Base-by-base conservation (phyloP, 1,140 invertebrate species). In the Polypedilum vanderplanki region DNA sequence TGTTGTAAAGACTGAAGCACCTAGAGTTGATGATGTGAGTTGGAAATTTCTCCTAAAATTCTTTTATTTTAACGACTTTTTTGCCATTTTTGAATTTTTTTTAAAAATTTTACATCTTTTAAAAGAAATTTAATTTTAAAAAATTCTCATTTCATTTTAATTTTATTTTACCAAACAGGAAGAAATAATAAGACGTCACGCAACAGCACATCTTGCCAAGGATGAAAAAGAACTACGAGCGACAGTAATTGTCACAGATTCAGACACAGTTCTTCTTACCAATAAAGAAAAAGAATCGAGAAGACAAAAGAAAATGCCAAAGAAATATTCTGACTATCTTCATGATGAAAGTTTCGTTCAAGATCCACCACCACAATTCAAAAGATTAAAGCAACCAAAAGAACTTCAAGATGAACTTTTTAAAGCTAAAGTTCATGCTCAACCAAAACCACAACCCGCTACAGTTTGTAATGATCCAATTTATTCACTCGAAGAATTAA, bases 171-270 rank as follows among this genome's bases (percentile, higher is more conserved):
- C 24, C n/a, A 46, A 12, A 57, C 12, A 70, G 65, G 65, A 70
- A 18, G 65, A 70, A 20, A 17, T 20, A 64, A 73, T 82, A 74
- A 77, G 81, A 0, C 78, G 79, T 12, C 75, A 82, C 46, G 81
- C 81, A 1, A 82, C 80, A 0, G 81, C 81, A 0, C 78, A 78
- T 1, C 67, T 83, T 46, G 81, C 81, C 3, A 81, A 79, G 67
- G 80, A 82, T 78, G 81, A 83, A 70, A 82, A 81, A 77, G 80
- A 83, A 15, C 82, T 83, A 40, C 81, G 79, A 0, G 80, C 81
- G 4, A 82, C 81, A 0, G 57, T 83, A 15, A 80, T 83, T 22
- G 75, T 83, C 0, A 82, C 81, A 1, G 81, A 80, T 41, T 80
- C 81, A 46, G 80, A 82, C 65, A 82, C 81, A 7, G 73, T 82